phyloP scores from a whole-genome alignment of 2,113 vertebrate species.

The Verasper variegatus region DNA sequence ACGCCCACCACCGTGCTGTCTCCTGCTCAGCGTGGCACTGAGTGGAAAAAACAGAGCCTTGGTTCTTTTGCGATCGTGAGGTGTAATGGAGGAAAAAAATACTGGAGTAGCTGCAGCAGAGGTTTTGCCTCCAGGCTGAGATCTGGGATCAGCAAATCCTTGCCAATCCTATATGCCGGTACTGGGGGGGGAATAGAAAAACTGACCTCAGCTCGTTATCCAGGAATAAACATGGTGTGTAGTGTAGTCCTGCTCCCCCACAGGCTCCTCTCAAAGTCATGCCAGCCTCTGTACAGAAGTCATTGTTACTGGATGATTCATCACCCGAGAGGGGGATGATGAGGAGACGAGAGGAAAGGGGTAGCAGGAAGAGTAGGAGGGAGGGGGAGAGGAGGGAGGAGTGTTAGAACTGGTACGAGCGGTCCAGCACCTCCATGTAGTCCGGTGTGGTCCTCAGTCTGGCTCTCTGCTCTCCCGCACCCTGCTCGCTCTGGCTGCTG shows the following conservation, averaged over 20 bases:
- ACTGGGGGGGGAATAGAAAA: constrained; percentile 65
- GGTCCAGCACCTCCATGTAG: constrained; percentile 98
- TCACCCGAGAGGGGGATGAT: constrained; percentile 60
- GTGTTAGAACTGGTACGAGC: constrained; percentile 94
- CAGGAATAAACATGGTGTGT: constrained; percentile 73
- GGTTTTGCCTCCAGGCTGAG: constrained; percentile 64
- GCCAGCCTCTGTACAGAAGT: constrained; percentile 70
- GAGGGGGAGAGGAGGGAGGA: constrained; percentile 22
- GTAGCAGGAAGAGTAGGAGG: constrained; percentile 27
- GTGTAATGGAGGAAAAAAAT: constrained; percentile 22
- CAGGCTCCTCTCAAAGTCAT: constrained; percentile 63
- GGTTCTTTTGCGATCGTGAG: constrained; percentile 34
- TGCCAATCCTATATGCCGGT: constrained; percentile 62
- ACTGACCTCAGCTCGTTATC: constrained; percentile 71
- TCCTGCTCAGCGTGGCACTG: constrained; percentile 49
- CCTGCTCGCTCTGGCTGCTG: constrained; percentile 88
- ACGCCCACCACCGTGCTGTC: constrained; percentile 43
- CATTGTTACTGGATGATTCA: constrained; percentile 74
- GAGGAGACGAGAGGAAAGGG: constrained; percentile 57
- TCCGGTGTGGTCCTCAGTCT: constrained; percentile 97
- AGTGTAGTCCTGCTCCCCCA: constrained; percentile 65
- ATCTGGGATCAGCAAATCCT: constrained; percentile 70
- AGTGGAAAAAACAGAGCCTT: constrained; percentile 45
- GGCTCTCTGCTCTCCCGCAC: constrained; percentile 89
- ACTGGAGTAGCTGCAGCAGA: constrained; percentile 62